phyloP scores from a whole-genome alignment of 2,888 invertebrate species.

The Spisula subtruncata region DNA sequence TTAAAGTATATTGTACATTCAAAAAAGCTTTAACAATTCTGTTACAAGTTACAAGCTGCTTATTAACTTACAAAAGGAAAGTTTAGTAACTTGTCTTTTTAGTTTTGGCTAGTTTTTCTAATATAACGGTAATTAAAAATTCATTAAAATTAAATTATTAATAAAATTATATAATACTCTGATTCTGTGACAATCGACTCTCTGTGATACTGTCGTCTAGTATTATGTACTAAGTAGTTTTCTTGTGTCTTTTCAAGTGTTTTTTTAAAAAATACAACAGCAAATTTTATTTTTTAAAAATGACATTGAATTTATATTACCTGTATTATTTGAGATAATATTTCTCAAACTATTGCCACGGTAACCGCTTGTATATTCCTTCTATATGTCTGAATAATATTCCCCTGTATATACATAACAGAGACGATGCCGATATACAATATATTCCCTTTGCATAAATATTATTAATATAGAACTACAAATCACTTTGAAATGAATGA shows the following conservation, averaged over 20 bases:
- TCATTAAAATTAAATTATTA: no score
- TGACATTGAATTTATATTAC: conserved; percentile 10
- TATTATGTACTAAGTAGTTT: no score
- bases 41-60: no score
- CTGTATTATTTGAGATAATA: conserved; percentile 12
- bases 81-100: no score
- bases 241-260: not conserved
- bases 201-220: no score
- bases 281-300: not conserved
- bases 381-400: not conserved
- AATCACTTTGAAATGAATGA: not conserved
- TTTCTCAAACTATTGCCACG: not conserved
- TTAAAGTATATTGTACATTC: no score
- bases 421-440: not conserved
- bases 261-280: not conserved
- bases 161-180: no score
- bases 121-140: no score
- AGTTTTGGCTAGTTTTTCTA: no score
- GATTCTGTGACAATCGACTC: no score
- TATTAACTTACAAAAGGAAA: no score
- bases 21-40: no score
- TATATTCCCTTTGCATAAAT: conserved; percentile 13
- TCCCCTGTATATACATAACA: not conserved
- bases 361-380: not conserved
- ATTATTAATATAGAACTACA: conserved; percentile 3